Base-by-base conservation (phyloP, 2,113 vertebrate species). In the Trachemys scripta region DNA sequence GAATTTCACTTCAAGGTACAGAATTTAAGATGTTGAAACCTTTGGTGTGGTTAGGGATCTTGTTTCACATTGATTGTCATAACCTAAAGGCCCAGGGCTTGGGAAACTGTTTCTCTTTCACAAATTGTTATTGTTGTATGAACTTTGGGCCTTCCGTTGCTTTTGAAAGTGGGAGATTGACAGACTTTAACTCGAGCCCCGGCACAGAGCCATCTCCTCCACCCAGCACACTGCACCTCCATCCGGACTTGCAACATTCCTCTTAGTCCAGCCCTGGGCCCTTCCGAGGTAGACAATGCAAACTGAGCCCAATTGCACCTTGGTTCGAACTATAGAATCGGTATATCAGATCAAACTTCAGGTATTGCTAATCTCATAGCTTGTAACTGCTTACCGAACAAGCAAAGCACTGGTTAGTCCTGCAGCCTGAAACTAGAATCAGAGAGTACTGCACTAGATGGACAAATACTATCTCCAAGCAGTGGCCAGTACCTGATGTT, bases 301-400 rank as follows among this genome's bases (percentile, higher is more conserved):
- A 50, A 25, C 69, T 0, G 1, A 92, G 53, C 38, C 87, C 51
- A 79, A 38, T 47, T 78, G 25, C 80, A 76, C 82, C 91, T 81
- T 11, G 47, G 62, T 29, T 94, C 78, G 57, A 24, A 35, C 3
- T 11, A 72, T 42, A 88, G 54, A 62, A 3, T 20, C 2, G 6
- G 45, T 82, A 2, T 38, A 62, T 31, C 65, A 31, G 87, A 85
- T 54, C 8, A 54, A 90, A 2, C 0, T 0, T 7, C 65, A 10
- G 20, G 25, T 47, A 27, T 13, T 10, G 42, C 42, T 7, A 88
- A 45, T 42, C 6, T 80, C 62, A 8, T 42, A 85, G 84, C 79
- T 14, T 89, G 35, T 80, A 87, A 3, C 75, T 27, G 42, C 25
- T 47, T 27, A 24, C 38, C 20, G 8, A 16, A 45, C 7, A 76